Evolutionary conservation across 2,113 vertebrate genomes (phyloP).

Genomic region (Zosterops borbonicus): DNA sequence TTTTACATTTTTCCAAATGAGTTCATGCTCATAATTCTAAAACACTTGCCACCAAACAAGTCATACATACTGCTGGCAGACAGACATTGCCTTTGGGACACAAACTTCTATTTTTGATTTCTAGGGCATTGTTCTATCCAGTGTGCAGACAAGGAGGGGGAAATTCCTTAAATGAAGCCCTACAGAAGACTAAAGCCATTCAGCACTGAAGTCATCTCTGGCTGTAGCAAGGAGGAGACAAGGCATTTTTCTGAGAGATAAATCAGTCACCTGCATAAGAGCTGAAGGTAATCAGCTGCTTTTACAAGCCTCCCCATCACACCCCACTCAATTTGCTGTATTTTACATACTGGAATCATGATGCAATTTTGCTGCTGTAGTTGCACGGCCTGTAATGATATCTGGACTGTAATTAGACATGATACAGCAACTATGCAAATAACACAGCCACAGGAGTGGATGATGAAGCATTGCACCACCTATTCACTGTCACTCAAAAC

Average conservation of each 20-base stretch:
- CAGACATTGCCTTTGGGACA: constrained; percentile 25
- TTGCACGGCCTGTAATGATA: background rate
- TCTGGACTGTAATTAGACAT: background rate
- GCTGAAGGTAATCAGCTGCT: background rate
- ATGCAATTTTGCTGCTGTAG: background rate
- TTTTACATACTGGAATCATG: background rate
- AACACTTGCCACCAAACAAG: constrained; percentile 37
- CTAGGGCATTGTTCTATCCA: constrained; percentile 31
- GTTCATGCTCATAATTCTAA: constrained; percentile 19
- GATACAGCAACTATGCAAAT: background rate
- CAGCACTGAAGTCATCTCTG: background rate
- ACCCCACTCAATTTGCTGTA: background rate
- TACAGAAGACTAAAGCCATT: background rate
- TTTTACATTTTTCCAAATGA: constrained; percentile 32
- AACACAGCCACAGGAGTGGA: background rate
- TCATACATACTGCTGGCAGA: constrained; percentile 29
- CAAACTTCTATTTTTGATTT: constrained; percentile 60
- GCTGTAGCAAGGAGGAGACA: background rate
- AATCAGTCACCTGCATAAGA: accelerated
- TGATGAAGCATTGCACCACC: background rate
- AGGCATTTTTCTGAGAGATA: background rate
- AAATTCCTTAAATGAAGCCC: constrained; percentile 26
- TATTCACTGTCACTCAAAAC: background rate
- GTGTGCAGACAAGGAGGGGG: background rate
- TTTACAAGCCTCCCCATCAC: background rate